Percentiles rank a stretch among this genome's conserved stretches.
These are phyloP conservation scores for Incurvaria masculella DNA, from an alignment of 2,888 invertebrate genomes.

Conservation along the genomic window DNA sequence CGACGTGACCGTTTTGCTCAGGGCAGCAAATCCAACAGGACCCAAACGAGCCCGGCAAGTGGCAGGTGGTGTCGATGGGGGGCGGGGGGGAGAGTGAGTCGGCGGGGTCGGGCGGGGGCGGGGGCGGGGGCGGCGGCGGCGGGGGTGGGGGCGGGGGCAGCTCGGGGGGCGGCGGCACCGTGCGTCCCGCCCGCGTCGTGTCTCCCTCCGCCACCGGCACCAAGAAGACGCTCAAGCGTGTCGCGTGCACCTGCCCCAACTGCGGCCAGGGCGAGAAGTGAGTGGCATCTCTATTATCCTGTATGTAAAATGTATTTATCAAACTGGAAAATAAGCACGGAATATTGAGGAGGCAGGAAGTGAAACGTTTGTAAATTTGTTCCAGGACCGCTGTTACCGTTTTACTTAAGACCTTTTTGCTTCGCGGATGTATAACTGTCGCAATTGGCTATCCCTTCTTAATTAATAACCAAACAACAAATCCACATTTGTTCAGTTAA, in stretches of 20 bases:
- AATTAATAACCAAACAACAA: no score
- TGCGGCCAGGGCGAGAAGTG: slow-evolving; percentile 85
- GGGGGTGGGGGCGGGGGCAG: slow-evolving; percentile 19
- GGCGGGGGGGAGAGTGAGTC: slow-evolving; percentile 33
- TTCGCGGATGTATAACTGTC: no score
- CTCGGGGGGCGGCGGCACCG: slow-evolving; percentile 19
- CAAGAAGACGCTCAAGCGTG: slow-evolving; percentile 68
- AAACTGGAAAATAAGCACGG: no score
- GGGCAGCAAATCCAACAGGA: slow-evolving; percentile 78
- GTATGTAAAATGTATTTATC: no score
- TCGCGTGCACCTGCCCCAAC: slow-evolving; percentile 97
- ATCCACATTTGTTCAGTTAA: no score
- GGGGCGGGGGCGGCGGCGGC: slow-evolving; percentile 17
- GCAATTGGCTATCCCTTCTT: no score
- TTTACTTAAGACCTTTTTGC: no score
- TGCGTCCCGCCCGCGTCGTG: slow-evolving; percentile 22
- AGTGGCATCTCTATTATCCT: no score
- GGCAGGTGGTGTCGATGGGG: slow-evolving; percentile 67
- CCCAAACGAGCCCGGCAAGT: slow-evolving; percentile 78
- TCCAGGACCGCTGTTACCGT: no score
- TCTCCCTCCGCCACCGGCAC: slow-evolving; percentile 23
- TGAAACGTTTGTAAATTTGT: no score
- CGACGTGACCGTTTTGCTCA: slow-evolving; percentile 15
- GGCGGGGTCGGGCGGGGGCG: slow-evolving; percentile 19
- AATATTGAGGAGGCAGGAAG: no score